These are phyloP conservation scores for Mus minutoides DNA, from an alignment of 2,797 vertebrate species.

Conservation along the genomic window DNA sequence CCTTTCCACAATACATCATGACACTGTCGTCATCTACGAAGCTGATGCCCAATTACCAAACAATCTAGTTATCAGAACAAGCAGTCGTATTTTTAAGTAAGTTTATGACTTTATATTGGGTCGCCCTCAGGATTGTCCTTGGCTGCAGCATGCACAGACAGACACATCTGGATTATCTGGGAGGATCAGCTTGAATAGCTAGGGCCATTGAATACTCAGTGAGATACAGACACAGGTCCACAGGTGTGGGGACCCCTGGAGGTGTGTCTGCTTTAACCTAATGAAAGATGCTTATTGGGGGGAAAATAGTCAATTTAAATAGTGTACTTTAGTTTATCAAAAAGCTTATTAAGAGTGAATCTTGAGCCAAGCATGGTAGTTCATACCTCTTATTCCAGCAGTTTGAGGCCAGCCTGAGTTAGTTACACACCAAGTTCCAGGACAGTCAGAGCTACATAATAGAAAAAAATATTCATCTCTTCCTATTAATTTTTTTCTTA, in stretches of 20 bases:
- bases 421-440: not conserved
- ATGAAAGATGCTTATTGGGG: not conserved
- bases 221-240: not conserved
- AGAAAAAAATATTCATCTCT: not conserved
- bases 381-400: not conserved
- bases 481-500: constrained; percentile 52
- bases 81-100: not conserved
- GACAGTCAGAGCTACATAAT: not conserved
- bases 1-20: not conserved
- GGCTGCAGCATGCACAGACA: not conserved
- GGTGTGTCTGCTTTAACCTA: not conserved
- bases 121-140: not conserved
- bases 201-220: not conserved
- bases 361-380: not conserved
- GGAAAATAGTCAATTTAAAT: constrained; percentile 26
- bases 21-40: not conserved
- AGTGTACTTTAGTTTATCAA: constrained; percentile 38
- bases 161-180: not conserved
- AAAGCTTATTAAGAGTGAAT: constrained; percentile 5
- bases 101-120: not conserved
- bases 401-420: not conserved
- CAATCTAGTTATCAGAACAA: not conserved
- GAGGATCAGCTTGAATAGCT: not conserved
- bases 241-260: not conserved
- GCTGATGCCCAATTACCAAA: not conserved